Evolutionary conservation across 2,797 vertebrate species (phyloP), one percentile per base, ranked within the genome.

Genomic region (Melanotaenia parkinsoni): DNA sequence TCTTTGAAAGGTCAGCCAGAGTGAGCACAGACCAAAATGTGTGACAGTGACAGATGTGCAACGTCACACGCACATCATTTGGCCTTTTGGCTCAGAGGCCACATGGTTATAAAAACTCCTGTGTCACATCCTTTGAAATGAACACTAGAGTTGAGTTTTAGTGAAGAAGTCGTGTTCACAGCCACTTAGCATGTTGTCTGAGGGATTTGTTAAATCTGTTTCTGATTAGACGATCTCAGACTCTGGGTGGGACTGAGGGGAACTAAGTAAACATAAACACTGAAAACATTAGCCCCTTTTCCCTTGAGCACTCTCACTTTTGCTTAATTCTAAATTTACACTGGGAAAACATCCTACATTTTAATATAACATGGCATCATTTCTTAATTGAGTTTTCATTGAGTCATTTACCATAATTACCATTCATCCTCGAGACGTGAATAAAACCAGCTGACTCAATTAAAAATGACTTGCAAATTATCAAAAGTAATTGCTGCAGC

Each of bases 341-440:
- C 59, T 67, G 54, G 76, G 85, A 66, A 81, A 26, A 87, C 70
- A 87, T 86, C 87, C 60, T 38, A 37, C 65, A 40, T 32, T 78
- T 76, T 75, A 89, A 91, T 89, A 72, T 79, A 59, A 85, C 73
- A 76, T 72, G 43, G 77, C 81, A 82, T 86, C 79, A 67, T 84
- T 58, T 24, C 58, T 75, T 90, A 90, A 90, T 91, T 89, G 67
- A 83, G 82, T 89, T 89, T 90, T 86, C 20, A 83, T 74, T 79
- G 70, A 87, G 63, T 79, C 82, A 89, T 89, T 90, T 80, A 90
- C 70, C 87, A 80, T 80, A 86, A 93, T 93, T 90, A 87, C 14
- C 73, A 37, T 38, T 69, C 28, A 71, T 86, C 72, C 51, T 71
- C 20, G 71, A 85, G 84, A 83, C 74, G 72, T 89, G 83, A 91